Evolutionary conservation across 1,140 invertebrate genomes (phyloP), one percentile per base, ranked within the genome.

Genomic region (Bicyclus anynana): DNA sequence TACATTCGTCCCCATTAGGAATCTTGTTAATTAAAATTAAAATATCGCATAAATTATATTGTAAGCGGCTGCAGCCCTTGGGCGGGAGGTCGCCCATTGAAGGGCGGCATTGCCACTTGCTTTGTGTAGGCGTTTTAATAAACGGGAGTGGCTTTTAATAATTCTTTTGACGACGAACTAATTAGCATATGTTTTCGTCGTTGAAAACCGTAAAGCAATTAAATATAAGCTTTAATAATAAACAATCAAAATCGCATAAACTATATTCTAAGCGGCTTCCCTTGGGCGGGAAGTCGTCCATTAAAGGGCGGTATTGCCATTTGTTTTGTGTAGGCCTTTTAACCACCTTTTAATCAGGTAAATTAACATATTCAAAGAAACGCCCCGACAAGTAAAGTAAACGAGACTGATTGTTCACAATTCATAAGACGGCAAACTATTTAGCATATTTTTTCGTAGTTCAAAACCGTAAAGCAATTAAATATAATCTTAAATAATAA

Each of bases 1-100:
- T 23, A 23, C 23, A 53, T 29, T 50, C 50, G 37, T 44, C 52
- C 48, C 27, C 48, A 37, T 60, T 52, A 66, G 38, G 59, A 56
- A 58, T 62, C 49, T 58, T 61, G 71, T 76, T 76, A 74, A 74
- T 76, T 73, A 73, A 75, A 74, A 74, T 76, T 73, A 73, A 75
- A 76, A 74, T 69, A 65, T 63, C 55, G 65, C 66, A 69, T 79
- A 71, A 79, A 76, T 71, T 74, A 71, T 62, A 59, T 53, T 60
- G 57, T 69, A 62, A 72, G 66, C 53, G 68, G 57, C 53, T 65
- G 53, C 35, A 18, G 21, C 63, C 59, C 59, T 58, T 27, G 10
- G 42, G 52, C 56, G 47, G 29, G 42, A 18, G 35, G 29, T 40
- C 49, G 7, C 59, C 52, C 66, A 65, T 65, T 20, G 13, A 38